Conservation (phyloP, 2,797 vertebrate species). For the Gobio occitaniae region DNA sequence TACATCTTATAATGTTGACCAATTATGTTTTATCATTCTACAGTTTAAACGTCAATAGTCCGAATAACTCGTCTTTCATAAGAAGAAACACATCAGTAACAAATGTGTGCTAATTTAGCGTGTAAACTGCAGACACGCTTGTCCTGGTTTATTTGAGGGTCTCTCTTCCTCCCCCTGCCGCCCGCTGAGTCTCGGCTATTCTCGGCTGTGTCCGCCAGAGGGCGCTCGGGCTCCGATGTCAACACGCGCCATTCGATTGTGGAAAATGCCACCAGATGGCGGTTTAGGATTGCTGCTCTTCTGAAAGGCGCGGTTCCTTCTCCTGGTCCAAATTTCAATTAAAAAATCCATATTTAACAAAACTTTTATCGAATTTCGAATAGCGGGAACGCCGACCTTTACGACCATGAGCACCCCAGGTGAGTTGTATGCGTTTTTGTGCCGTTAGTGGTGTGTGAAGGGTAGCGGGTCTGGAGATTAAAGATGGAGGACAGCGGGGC, state of each 20-base stretch:
- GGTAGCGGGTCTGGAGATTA: slow-evolving; percentile 79
- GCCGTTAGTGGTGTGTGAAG: slow-evolving; percentile 75
- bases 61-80: background rate
- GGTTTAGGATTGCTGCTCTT: slow-evolving; percentile 99
- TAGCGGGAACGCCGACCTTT: slow-evolving; percentile 74
- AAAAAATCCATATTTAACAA: slow-evolving; percentile 75
- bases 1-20: background rate
- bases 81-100: background rate
- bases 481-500: slow-evolving; percentile 87
- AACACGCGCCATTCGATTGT: slow-evolving; percentile 94
- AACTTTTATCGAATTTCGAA: slow-evolving; percentile 74
- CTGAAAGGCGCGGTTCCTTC: slow-evolving; percentile 92
- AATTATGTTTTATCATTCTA: background rate
- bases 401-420: slow-evolving; percentile 81
- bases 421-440: slow-evolving; percentile 79
- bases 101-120: background rate
- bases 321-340: slow-evolving; percentile 84
- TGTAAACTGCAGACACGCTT: background rate
- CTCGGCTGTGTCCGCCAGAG: slow-evolving; percentile 85
- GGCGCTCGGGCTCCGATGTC: slow-evolving; percentile 89
- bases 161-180: slow-evolving; percentile 26
- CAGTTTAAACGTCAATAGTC: background rate
- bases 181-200: slow-evolving; percentile 52
- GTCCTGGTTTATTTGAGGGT: slow-evolving; percentile 6
- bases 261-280: slow-evolving; percentile 99